A percentile compares a stretch with the other conserved stretches of the same genome.
Evolutionary conservation across 2,113 vertebrate genomes (phyloP).

Genomic region (Micronisus gabar): DNA sequence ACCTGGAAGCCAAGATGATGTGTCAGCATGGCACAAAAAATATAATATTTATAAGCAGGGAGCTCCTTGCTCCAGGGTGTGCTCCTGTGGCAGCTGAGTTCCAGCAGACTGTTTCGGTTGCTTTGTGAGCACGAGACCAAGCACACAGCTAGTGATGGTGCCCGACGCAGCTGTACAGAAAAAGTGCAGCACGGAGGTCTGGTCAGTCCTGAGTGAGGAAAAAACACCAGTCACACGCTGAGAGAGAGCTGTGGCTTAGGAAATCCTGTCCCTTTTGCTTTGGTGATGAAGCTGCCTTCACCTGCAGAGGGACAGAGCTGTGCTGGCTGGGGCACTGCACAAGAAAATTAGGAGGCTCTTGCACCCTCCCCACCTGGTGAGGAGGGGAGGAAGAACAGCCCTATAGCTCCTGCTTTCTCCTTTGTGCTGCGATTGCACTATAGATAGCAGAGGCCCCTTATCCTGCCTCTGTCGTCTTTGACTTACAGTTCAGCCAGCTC

Average conservation of each 20-base stretch:
- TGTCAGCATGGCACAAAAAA: not conserved
- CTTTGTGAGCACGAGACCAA: not conserved
- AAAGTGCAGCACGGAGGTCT: not conserved
- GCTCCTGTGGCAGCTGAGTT: not conserved
- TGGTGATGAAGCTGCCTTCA: not conserved
- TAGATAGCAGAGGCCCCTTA: not conserved
- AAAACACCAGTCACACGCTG: not conserved
- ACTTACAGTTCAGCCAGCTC: slow-evolving; percentile 17
- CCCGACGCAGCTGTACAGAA: accelerated
- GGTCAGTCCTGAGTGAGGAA: not conserved
- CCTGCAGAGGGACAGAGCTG: not conserved
- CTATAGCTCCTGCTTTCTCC: not conserved
- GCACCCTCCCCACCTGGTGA: not conserved
- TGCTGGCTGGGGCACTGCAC: not conserved
- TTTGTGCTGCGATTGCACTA: not conserved
- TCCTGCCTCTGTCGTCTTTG: not conserved
- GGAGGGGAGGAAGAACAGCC: not conserved
- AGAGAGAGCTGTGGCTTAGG: not conserved
- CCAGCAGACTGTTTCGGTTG: not conserved
- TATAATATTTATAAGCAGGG: not conserved
- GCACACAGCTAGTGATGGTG: accelerated
- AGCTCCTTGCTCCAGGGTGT: not conserved
- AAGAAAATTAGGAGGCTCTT: not conserved
- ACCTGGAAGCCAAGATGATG: not conserved
- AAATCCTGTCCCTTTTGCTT: not conserved